phyloP scores from a whole-genome alignment of 2,888 invertebrate species.

The Laothoe populi region DNA sequence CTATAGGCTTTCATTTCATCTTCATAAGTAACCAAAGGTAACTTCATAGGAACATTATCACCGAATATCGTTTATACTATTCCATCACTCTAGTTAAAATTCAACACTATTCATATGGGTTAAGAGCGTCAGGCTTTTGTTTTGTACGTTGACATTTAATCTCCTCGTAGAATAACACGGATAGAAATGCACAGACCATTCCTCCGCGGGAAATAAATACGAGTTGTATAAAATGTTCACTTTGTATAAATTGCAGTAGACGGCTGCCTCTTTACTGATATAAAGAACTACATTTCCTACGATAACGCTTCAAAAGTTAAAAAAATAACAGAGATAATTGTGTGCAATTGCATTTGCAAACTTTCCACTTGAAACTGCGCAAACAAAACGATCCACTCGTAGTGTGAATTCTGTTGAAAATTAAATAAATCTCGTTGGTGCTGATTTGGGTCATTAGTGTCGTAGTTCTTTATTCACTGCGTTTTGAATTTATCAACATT shows the following conservation, averaged over 20 bases:
- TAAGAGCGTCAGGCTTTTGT: conserved; percentile 38
- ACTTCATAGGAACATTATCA: too few species aligned
- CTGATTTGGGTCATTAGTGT: conserved; percentile 23
- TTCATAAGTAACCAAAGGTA: too few species aligned
- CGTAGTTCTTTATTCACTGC: conserved; percentile 8
- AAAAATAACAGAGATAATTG: conserved; percentile 42
- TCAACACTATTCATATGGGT: conserved; percentile 20
- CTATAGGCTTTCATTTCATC: too few species aligned
- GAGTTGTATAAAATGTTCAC: conserved; percentile 50
- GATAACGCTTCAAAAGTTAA: conserved; percentile 44
- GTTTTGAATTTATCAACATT: conserved; percentile 5
- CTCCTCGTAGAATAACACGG: conserved; percentile 50
- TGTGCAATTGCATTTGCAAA: conserved; percentile 46
- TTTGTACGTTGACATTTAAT: conserved; percentile 53
- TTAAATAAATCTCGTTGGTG: conserved; percentile 20
- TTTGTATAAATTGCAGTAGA: conserved; percentile 60
- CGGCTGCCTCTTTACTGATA: conserved; percentile 47
- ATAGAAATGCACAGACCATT: conserved; percentile 48
- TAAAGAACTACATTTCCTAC: conserved; percentile 47
- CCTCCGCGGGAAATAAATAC: conserved; percentile 58
- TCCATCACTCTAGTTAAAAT: conserved; percentile 19
- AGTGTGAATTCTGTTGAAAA: conserved; percentile 13
- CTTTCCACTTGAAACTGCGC: conserved; percentile 34
- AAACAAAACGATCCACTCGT: conserved; percentile 21
- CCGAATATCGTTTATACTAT: background rate